These are phyloP conservation scores for Hetaerina titia DNA, from an alignment of 2,888 invertebrate genomes.

Conservation along the genomic window DNA sequence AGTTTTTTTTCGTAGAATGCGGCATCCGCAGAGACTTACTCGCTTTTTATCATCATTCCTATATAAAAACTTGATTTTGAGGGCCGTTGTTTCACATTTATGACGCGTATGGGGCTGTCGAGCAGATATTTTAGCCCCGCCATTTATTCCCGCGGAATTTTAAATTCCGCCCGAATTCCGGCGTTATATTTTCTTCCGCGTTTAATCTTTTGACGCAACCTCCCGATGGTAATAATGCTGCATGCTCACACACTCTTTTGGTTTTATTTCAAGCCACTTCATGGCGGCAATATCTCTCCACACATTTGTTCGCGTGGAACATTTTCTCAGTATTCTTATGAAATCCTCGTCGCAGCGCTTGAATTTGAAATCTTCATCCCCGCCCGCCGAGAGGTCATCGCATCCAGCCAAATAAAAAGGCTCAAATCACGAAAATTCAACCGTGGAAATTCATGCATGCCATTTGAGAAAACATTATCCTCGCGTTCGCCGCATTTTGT, in stretches of 20 bases:
- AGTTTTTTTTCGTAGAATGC: neutral
- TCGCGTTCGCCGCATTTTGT: neutral
- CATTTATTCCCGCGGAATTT: neutral
- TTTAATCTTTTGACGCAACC: neutral
- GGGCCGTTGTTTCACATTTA: neutral
- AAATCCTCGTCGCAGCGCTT: neutral
- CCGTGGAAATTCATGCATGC: neutral
- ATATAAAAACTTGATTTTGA: neutral
- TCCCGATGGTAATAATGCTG: neutral
- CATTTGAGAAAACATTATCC: neutral
- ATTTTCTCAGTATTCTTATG: too few species aligned
- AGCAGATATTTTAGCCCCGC: neutral
- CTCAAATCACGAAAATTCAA: neutral
- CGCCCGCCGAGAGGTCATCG: neutral
- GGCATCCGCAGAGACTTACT: neutral
- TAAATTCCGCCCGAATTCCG: neutral
- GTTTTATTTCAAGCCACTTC: neutral
- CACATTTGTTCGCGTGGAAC: neutral
- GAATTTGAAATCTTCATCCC: neutral
- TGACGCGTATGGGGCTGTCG: neutral
- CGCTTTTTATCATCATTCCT: neutral
- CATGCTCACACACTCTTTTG: neutral
- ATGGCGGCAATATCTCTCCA: neutral
- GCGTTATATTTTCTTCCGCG: neutral
- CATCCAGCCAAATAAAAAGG: neutral